These are phyloP conservation scores for Tiliqua scincoides DNA, from an alignment of 2,113 vertebrate species.

Conservation along the genomic window DNA sequence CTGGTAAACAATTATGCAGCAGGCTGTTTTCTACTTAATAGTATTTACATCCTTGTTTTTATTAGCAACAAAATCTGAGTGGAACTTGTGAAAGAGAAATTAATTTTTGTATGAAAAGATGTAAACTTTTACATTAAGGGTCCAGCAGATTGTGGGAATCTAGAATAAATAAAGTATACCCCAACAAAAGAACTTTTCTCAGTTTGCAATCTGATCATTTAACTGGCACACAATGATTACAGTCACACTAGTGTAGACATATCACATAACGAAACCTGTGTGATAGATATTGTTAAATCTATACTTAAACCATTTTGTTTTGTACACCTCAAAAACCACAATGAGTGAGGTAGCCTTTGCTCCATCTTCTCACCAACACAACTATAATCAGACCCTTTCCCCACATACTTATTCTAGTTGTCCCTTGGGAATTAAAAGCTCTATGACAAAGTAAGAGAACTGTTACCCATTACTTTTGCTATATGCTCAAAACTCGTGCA, in stretches of 20 bases:
- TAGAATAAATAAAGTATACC: conserved; percentile 39
- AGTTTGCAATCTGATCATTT: conserved; percentile 19
- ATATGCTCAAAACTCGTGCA: too few relatives aligned
- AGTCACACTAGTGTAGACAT: neutral
- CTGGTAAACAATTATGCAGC: conserved; percentile 84
- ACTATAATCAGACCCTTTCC: rapidly evolving
- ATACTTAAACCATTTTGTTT: neutral
- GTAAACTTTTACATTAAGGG: conserved; percentile 79
- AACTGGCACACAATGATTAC: neutral
- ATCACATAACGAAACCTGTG: too few relatives aligned
- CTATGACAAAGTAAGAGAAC: too few relatives aligned
- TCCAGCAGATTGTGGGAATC: conserved; percentile 68
- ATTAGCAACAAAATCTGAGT: conserved; percentile 89
- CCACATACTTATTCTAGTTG: neutral
- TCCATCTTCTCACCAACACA: neutral
- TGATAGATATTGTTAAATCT: neutral
- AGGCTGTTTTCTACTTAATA: conserved; percentile 88
- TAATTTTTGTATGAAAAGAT: conserved; percentile 80
- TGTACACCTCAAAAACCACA: neutral
- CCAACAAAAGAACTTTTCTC: conserved; percentile 52
- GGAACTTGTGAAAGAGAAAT: conserved; percentile 86
- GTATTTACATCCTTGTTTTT: conserved; percentile 87
- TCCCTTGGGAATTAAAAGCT: too few relatives aligned
- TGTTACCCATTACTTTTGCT: too few relatives aligned
- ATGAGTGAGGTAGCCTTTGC: neutral